Conservation (phyloP, 2,888 invertebrate genomes). For the Drosophila ustulata region DNA sequence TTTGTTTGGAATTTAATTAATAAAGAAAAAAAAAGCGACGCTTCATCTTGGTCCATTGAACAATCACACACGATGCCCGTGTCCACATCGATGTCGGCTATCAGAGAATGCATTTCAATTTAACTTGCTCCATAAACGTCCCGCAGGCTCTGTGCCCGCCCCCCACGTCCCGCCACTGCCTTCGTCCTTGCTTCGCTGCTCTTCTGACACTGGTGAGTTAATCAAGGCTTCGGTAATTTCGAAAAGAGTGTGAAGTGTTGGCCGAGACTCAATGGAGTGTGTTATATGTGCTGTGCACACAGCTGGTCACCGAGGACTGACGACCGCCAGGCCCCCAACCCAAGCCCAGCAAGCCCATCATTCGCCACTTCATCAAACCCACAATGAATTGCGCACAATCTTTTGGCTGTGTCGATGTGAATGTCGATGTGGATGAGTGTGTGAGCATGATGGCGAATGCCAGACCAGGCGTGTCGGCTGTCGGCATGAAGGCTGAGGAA, state of each 20-base stretch:
- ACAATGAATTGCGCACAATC: conserved; percentile 59
- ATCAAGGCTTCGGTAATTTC: conserved; percentile 76
- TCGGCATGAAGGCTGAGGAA: conserved; percentile 10
- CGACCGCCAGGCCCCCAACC: not conserved
- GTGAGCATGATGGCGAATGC: not conserved
- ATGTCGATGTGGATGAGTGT: conserved; percentile 5
- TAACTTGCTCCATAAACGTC: conserved; percentile 48
- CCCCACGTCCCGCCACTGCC: not conserved
- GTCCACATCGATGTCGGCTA: conserved; percentile 24
- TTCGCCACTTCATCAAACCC: conserved; percentile 67
- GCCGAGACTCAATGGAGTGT: conserved; percentile 72
- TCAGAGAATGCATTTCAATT: conserved; percentile 75
- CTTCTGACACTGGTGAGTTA: conserved; percentile 57
- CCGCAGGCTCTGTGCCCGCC: not conserved
- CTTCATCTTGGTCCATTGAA: conserved; percentile 65
- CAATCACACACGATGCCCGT: conserved; percentile 48
- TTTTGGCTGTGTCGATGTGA: conserved; percentile 41
- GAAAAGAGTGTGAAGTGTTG: conserved; percentile 75
- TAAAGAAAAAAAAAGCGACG: conserved; percentile 43
- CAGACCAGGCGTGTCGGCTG: not conserved
- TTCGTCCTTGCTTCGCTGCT: conserved; percentile 5
- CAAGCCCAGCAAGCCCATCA: conserved; percentile 23
- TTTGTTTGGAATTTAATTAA: conserved; percentile 74
- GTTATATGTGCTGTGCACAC: conserved; percentile 69
- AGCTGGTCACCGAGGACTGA: conserved; percentile 37